These are phyloP conservation scores for Paralinhomoeus sp. DNA, from an alignment of 2,888 invertebrate species.

Conservation along the genomic window DNA sequence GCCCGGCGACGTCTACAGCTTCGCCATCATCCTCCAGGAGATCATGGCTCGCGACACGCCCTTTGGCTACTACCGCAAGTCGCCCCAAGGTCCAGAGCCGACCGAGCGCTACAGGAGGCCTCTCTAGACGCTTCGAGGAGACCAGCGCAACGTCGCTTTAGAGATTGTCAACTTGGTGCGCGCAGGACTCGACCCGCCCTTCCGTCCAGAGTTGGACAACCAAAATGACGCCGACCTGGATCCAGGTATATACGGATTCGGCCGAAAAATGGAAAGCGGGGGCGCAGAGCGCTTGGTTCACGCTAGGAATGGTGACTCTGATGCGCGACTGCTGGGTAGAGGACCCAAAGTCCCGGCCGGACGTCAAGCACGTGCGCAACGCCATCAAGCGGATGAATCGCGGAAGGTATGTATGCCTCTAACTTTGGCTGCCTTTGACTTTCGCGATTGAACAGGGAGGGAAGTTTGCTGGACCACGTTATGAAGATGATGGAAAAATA, in stretches of 20 bases:
- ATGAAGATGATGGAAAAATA: conserved; percentile 94
- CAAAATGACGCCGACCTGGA: not conserved
- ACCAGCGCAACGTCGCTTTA: not conserved
- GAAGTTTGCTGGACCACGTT: conserved; percentile 90
- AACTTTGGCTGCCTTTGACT: not conserved
- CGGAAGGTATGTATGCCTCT: conserved; percentile 41
- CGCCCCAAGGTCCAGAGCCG: not conserved
- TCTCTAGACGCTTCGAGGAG: too few species aligned
- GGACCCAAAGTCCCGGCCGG: conserved; percentile 61
- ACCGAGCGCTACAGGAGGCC: too few species aligned
- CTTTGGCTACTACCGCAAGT: conserved; percentile 1
- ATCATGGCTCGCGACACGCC: conserved; percentile 1
- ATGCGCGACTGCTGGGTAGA: conserved; percentile 86
- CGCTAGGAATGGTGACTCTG: conserved; percentile 8
- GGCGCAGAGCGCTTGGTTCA: not conserved
- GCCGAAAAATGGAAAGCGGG: too few species aligned
- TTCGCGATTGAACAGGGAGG: conserved; percentile 40
- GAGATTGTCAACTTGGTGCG: conserved; percentile 5
- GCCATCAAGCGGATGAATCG: conserved; percentile 69
- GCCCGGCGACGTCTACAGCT: conserved; percentile 3
- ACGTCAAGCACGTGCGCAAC: conserved; percentile 61
- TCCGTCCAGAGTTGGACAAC: conserved; percentile 2
- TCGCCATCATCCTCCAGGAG: conserved; percentile 1
- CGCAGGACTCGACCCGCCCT: conserved; percentile 3
- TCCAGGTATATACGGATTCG: too few species aligned